Base-by-base conservation (phyloP, 1,140 invertebrate genomes). In the Callitettix versicolor region DNA sequence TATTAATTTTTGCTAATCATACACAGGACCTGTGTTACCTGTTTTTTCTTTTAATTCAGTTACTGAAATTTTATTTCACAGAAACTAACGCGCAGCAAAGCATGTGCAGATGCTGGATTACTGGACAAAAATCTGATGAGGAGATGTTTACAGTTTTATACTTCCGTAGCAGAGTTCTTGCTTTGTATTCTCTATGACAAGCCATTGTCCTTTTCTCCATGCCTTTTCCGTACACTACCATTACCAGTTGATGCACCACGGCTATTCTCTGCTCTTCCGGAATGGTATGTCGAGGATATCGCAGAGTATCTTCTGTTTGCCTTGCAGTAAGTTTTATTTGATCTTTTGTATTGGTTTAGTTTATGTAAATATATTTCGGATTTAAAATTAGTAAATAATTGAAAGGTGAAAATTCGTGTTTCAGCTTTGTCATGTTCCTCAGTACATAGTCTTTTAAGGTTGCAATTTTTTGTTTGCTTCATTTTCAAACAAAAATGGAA, bases 271-370 rank as follows among this genome's bases (percentile, higher is more conserved):
- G 88, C 89, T 60, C 74, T 94, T 61, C 95, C 95, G 15, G 94
- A 98, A 71, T 96, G 91, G 86, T 96, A 95, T 68, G 82, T 96
- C 43, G 94, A 97, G 69, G 94, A 98, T 69, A 86, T 97, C 55
- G 91, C 93, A 15, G 93, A 97, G 69, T 95, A 95, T 71, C 77
- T 96, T 60, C 79, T 95, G 12, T 95, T 96, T 67, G 81, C 85
- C 5, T 77, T 95, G 63, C 91, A 95, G 88, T 94, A 78, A 90
- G 87, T 86, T 51, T 55, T 49, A 54, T 34, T 24, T 18, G n/a
- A 50, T 38, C 18, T 30, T 55, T 18, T 56, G 43, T 5, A n/a
- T 15, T 21, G 17, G 17, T 20, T 34, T 21, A 6, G n/a, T 30
- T 33, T 21, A 24, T n/a, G 26, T 15, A 4, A 7, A 2, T 24